These are phyloP conservation scores for Coccyzus lansbergi DNA, from an alignment of 2,797 vertebrate species.

Conservation along the genomic window DNA sequence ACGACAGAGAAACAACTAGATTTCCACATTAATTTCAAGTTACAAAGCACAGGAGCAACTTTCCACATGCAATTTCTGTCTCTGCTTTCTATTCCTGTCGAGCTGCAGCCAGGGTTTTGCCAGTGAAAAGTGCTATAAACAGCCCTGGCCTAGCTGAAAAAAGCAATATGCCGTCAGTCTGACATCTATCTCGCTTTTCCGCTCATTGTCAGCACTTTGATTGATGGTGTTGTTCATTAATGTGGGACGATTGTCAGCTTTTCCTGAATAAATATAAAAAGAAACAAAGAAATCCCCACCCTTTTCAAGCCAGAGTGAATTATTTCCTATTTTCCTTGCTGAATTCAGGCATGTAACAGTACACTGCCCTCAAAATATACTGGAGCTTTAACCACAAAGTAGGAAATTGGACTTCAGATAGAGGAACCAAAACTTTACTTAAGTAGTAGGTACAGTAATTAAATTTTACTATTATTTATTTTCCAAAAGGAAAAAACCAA, in stretches of 20 bases:
- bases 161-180: constrained; percentile 86
- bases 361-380: constrained; percentile 72
- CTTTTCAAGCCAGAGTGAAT: constrained; percentile 85
- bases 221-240: constrained; percentile 95
- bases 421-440: constrained; percentile 53
- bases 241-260: constrained; percentile 96
- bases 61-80: constrained; percentile 70
- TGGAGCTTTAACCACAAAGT: constrained; percentile 69
- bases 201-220: constrained; percentile 95
- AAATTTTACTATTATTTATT: constrained; percentile 65
- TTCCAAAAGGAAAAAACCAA: constrained; percentile 19
- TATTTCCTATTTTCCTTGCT: constrained; percentile 85
- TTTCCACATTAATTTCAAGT: constrained; percentile 28
- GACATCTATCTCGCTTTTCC: constrained; percentile 92
- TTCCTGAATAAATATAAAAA: constrained; percentile 99
- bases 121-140: constrained; percentile 84
- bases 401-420: constrained; percentile 71
- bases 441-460: constrained; percentile 52
- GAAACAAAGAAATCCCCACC: constrained; percentile 95
- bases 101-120: constrained; percentile 75
- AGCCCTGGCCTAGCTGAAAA: constrained; percentile 80
- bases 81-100: constrained; percentile 79
- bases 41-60: constrained; percentile 63
- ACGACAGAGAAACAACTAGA: fast-evolving
- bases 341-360: constrained; percentile 73